phyloP scores from a whole-genome alignment of 1,140 invertebrate genomes.

The Lysiphlebus fabarum region DNA sequence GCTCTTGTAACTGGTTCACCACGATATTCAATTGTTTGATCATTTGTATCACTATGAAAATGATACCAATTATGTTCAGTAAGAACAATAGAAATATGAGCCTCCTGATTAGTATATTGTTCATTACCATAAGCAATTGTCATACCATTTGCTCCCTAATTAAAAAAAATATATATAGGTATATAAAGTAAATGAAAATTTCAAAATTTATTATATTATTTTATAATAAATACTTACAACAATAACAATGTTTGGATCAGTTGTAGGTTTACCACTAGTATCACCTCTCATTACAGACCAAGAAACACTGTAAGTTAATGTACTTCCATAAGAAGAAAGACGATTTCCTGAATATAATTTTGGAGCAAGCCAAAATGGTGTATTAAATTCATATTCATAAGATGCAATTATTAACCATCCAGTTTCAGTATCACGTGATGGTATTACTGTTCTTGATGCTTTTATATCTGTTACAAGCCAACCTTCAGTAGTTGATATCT shows the following conservation, averaged over 20 bases:
- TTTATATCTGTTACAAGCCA: slow-evolving; percentile 67
- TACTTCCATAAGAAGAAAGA: slow-evolving; percentile 80
- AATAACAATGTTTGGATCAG: slow-evolving; percentile 81
- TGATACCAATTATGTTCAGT: slow-evolving; percentile 75
- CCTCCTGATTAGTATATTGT: slow-evolving; percentile 59
- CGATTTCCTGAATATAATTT: slow-evolving; percentile 70
- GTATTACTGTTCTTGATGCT: slow-evolving; percentile 52
- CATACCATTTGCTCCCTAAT: slow-evolving; percentile 65
- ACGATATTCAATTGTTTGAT: slow-evolving; percentile 59
- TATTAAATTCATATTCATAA: slow-evolving; percentile 68
- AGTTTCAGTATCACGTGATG: slow-evolving; percentile 56
- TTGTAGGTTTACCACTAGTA: slow-evolving; percentile 80
- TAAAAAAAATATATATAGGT: neutral
- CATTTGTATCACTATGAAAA: slow-evolving; percentile 59
- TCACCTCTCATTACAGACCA: slow-evolving; percentile 87
- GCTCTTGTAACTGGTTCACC: slow-evolving; percentile 65
- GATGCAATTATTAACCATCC: slow-evolving; percentile 61
- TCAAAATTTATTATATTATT: no score
- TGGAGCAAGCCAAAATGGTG: slow-evolving; percentile 88
- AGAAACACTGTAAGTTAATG: slow-evolving; percentile 71
- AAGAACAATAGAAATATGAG: slow-evolving; percentile 63
- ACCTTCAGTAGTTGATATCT: slow-evolving; percentile 61
- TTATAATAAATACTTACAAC: slow-evolving; percentile 68
- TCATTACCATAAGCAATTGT: slow-evolving; percentile 71
- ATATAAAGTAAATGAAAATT: no score